Evolutionary conservation across 2,113 vertebrate species (phyloP).

Genomic region (Megaleporinus macrocephalus): DNA sequence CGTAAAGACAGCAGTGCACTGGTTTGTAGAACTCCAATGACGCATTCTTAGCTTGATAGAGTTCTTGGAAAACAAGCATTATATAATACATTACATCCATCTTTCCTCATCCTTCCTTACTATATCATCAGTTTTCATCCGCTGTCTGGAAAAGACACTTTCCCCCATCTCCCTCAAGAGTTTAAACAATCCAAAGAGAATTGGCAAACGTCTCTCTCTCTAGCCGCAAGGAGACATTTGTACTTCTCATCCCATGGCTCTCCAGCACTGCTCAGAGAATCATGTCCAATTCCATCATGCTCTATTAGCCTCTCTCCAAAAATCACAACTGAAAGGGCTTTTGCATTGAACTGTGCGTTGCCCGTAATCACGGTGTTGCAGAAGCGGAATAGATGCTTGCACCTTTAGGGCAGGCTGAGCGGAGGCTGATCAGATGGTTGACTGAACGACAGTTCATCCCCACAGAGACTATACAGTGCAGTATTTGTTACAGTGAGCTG

Average conservation of each 20-base stretch:
- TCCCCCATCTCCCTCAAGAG: conserved; percentile 70
- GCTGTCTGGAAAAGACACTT: conserved; percentile 75
- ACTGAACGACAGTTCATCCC: conserved; percentile 24
- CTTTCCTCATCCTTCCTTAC: conserved; percentile 68
- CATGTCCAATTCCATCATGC: conserved; percentile 29
- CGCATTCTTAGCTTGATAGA: conserved; percentile 50
- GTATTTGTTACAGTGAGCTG: conserved; percentile 43
- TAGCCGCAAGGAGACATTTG: conserved; percentile 69
- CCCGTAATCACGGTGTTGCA: conserved; percentile 15
- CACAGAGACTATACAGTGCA: conserved; percentile 12
- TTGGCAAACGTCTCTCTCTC: conserved; percentile 63
- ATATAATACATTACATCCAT: conserved; percentile 74
- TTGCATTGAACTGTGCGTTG: conserved; percentile 35
- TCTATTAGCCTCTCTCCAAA: conserved; percentile 10
- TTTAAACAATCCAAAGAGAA: conserved; percentile 67
- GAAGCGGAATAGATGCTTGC: conserved; percentile 35
- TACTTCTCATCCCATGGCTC: conserved; percentile 61
- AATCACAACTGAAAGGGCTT: conserved; percentile 20
- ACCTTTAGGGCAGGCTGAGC: conserved; percentile 32
- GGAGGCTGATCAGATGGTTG: conserved; percentile 36
- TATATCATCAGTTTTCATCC: conserved; percentile 71
- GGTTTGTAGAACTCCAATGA: neutral
- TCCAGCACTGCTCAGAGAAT: conserved; percentile 25
- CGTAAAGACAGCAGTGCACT: neutral
- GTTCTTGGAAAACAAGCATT: conserved; percentile 71